Evolutionary conservation across 2,113 vertebrate genomes (phyloP), one percentile per base, ranked within the genome.

Genomic region (Tretioscincus oriximinensis): DNA sequence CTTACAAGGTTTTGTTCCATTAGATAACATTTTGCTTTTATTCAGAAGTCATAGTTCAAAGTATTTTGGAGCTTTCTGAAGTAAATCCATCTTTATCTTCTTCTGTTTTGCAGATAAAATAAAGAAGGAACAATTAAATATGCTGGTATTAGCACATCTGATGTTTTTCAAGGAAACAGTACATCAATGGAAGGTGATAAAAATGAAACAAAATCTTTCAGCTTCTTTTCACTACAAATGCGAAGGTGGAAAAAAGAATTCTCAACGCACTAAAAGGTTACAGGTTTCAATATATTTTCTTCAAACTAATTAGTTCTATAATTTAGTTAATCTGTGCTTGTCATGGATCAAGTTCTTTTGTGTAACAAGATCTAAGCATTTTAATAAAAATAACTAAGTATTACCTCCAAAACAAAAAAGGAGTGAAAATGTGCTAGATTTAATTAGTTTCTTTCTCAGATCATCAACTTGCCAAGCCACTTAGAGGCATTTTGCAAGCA

Each of bases 211-310:
- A 72, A 8, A 77, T 2, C 1, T n/a, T 66, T 0, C 6, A 86
- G 75, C 22, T 83, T 80, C 60, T 76, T 85, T 88, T 84, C 81
- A 66, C 4, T 16, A 29, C 73, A 79, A 86, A 7, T 73, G 51
- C 70, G 51, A 77, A 0, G 0, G 63, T 35, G 45, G 54, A n/a
- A 64, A 35, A 58, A 61, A 78, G n/a, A 72, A 73, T 71, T n/a
- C 47, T 8, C n/a, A 72, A 72, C 22, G 20, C 35, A 72, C 31
- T 65, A 8, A 9, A 68, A 54, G 7, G 2, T 70, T 78, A 75
- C n/a, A 49, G 61, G 76, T 69, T 83, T 65, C 8, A 64, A 78
- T 28, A 82, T 76, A 54, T 68, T 78, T 80, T 51, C 58, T 74
- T 1, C 22, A 76, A 41, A 69, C 2, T 8, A 70, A 28, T 18